Conservation (phyloP, 2,797 vertebrate species). For the Petrocephalus sullivani region DNA sequence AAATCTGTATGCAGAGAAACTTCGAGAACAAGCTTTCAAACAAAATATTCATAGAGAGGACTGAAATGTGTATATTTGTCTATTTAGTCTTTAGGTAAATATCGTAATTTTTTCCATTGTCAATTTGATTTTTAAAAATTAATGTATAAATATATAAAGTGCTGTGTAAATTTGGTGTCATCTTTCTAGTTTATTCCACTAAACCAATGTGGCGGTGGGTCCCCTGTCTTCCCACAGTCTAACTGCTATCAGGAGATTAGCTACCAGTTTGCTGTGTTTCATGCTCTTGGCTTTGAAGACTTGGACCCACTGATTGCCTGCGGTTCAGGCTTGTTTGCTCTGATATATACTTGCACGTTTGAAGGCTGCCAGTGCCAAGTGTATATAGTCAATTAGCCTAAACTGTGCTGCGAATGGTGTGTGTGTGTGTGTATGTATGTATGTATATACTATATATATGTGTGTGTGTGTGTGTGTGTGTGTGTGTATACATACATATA, state of each 20-base stretch:
- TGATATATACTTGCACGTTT: neutral
- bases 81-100: neutral
- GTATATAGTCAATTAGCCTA: neutral
- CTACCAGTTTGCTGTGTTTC: neutral
- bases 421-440: too few relatives aligned
- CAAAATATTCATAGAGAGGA: neutral
- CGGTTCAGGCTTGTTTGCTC: neutral
- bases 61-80: conserved; percentile 1
- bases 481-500: neutral
- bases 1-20: neutral
- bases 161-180: neutral
- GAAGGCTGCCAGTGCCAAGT: neutral
- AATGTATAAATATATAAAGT: neutral
- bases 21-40: neutral
- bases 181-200: neutral
- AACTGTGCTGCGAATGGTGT: neutral
- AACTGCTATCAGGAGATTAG: neutral
- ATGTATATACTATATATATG: too few relatives aligned
- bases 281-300: neutral
- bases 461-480: too few relatives aligned
- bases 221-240: neutral
- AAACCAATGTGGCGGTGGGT: neutral
- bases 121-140: neutral
- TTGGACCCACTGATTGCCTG: neutral
- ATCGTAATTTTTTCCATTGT: neutral